Conservation (phyloP, 1,140 invertebrate genomes). For the Augochlora pura region DNA sequence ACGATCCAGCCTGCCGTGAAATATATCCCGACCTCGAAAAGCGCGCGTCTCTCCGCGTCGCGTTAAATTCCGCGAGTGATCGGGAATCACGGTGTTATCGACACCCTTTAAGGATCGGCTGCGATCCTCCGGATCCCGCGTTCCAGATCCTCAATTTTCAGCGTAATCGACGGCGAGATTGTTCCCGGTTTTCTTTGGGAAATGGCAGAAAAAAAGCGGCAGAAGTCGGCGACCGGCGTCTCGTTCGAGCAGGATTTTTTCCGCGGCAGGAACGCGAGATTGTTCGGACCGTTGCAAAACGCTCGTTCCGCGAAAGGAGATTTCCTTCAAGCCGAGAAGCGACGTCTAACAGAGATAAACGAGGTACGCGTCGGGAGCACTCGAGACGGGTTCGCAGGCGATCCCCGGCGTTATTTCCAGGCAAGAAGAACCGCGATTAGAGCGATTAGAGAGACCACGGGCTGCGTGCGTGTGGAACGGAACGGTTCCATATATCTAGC, state of each 20-base stretch:
- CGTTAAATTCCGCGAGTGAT: slow-evolving; percentile 17
- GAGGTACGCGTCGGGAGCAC: background rate
- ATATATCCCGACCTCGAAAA: slow-evolving; percentile 7
- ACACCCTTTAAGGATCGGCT: slow-evolving; percentile 18
- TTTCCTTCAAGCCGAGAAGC: background rate
- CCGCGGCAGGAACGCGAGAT: background rate
- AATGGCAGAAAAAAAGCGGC: no score
- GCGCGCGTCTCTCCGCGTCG: slow-evolving; percentile 1
- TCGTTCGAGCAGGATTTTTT: background rate
- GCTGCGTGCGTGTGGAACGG: slow-evolving; percentile 59
- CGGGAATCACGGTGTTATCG: background rate
- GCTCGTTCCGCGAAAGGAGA: slow-evolving; percentile 26
- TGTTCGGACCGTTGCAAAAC: slow-evolving; percentile 22
- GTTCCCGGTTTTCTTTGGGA: no score
- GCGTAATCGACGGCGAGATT: background rate
- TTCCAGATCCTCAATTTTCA: slow-evolving; percentile 46
- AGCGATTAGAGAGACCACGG: slow-evolving; percentile 55
- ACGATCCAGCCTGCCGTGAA: slow-evolving; percentile 17
- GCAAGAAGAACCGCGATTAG: slow-evolving; percentile 57
- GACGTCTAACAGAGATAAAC: slow-evolving; percentile 13
- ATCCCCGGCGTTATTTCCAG: slow-evolving; percentile 34
- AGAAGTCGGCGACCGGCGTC: no score
- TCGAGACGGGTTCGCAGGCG: background rate
- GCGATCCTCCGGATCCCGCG: background rate
- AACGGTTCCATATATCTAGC: slow-evolving; percentile 66